phyloP scores from a whole-genome alignment of 2,888 invertebrate genomes.

The Pseudococcus viburni region DNA sequence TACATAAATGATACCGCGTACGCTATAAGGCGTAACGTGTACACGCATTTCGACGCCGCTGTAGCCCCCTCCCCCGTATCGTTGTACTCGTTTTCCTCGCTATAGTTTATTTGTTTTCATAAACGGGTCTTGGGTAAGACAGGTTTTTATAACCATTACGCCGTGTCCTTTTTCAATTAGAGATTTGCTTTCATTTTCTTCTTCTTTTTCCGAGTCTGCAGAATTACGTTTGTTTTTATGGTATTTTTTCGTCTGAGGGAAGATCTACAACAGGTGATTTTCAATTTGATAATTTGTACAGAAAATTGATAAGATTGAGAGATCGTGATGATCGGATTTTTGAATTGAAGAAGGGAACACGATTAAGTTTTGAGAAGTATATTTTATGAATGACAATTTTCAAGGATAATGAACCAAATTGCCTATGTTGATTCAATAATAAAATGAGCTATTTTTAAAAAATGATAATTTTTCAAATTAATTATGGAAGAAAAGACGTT shows the following conservation, averaged over 20 bases:
- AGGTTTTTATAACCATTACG: conserved; percentile 28
- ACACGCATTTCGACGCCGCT: background rate
- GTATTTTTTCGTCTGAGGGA: background rate
- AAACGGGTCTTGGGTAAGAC: background rate
- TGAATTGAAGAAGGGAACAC: too few relatives aligned
- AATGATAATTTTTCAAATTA: too few relatives aligned
- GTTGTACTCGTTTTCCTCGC: background rate
- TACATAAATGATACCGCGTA: conserved; percentile 33
- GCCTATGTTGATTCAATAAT: too few relatives aligned
- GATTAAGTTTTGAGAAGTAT: too few relatives aligned
- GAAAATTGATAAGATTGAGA: too few relatives aligned
- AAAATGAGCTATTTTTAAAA: too few relatives aligned
- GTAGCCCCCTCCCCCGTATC: background rate
- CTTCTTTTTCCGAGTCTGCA: background rate
- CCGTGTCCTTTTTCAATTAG: conserved; percentile 14
- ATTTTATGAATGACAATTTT: too few relatives aligned
- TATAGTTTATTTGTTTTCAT: conserved; percentile 34
- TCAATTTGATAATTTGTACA: too few relatives aligned
- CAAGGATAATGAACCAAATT: too few relatives aligned
- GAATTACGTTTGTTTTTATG: background rate
- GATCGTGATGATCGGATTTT: too few relatives aligned
- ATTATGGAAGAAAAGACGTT: too few relatives aligned
- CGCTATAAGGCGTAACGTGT: background rate
- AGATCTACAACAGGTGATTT: background rate
- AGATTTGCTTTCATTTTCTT: background rate